Base-by-base conservation (phyloP, 2,113 vertebrate species). In the Gasterosteus aculeatus region DNA sequence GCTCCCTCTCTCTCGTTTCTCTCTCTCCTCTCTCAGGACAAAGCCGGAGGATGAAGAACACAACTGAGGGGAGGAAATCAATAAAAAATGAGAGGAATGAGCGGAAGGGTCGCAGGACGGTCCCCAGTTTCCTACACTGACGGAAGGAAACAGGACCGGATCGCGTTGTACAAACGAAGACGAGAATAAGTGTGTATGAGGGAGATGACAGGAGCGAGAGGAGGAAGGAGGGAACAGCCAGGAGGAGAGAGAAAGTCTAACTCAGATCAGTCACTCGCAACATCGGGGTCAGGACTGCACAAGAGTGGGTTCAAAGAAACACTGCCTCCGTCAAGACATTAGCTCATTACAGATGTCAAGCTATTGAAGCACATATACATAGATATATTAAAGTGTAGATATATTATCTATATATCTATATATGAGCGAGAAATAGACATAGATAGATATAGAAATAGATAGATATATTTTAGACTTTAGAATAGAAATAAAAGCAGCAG, bases 211-310 rank as follows among this genome's bases (percentile, higher is more conserved):
- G 1, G n/a, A 22, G 22, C 9, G 46, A 63, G 49, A 22, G 19
- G 61, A 51, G 14, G 41, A 75, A 54, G 26, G 12, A 35, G 10
- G 54, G 5, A 76, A 72, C 15, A 31, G 54, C 71, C 18, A 11
- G 57, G 51, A 38, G 53, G 33, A 42, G 59, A n/a, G n/a, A 53
- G 53, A 67, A 42, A 58, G 54, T 64, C 7, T 82, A 79, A 86
- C 81, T 81, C 63, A 80, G 42, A 84, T 77, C 78, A 87, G 75
- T 83, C 81, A 61, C 76, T 78, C 58, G 73, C 75, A 77, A 58
- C 80, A 78, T 78, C 53, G 73, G 71, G 79, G 71, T 76, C 84
- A 74, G 70, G 8, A 12, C 49, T 22, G 49, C 22, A 22, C n/a
- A 26, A n/a, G 9, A 10, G 41, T 39, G 72, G n/a, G 33, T 72